phyloP scores from a whole-genome alignment of 2,113 vertebrate genomes.

The Onychostruthus taczanowskii region DNA sequence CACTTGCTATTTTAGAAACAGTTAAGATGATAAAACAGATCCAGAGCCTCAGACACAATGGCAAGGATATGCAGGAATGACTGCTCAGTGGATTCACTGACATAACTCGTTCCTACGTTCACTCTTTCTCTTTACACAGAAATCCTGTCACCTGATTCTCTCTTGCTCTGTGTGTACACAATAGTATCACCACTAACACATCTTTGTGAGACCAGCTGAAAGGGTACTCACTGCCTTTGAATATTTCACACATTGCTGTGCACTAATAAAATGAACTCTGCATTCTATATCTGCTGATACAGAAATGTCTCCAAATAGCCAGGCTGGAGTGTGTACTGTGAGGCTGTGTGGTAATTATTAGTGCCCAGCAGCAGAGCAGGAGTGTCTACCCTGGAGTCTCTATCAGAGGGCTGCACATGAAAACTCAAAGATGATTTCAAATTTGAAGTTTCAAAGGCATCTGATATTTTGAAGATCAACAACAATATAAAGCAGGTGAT shows the following conservation, averaged over 20 bases:
- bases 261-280: not conserved
- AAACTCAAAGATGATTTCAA: not conserved
- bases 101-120: not conserved
- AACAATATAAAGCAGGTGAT: not conserved
- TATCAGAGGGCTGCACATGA: not conserved
- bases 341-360: not conserved
- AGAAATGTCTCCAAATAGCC: not conserved
- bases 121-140: not conserved
- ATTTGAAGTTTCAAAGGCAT: not conserved
- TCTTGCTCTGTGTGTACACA: not conserved
- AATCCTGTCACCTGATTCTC: not conserved
- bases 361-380: not conserved
- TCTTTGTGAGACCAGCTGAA: not conserved
- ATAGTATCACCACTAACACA: not conserved
- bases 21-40: not conserved
- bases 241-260: not conserved
- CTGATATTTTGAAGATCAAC: not conserved
- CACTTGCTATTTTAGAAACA: not conserved
- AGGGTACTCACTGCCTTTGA: not conserved
- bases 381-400: not conserved
- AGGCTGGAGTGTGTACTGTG: not conserved
- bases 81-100: not conserved
- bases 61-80: not conserved
- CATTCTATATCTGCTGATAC: rapidly evolving
- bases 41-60: not conserved